Evolutionary conservation across 2,113 vertebrate genomes (phyloP).

Genomic region (Hemiscyllium ocellatum): DNA sequence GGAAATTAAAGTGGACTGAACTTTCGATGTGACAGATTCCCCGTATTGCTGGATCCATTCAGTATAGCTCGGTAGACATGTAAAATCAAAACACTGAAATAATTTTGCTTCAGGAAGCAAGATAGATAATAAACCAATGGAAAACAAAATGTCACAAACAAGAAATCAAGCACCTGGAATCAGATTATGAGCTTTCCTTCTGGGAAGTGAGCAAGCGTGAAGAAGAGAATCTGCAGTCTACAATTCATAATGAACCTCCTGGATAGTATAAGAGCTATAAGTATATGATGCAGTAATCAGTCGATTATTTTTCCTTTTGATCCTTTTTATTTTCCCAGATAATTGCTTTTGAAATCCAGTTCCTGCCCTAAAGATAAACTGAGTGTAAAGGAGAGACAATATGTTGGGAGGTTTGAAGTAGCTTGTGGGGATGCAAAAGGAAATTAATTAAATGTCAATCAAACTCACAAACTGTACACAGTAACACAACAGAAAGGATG

Average conservation of each 20-base stretch:
- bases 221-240: not conserved
- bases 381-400: not conserved
- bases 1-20: not conserved
- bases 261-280: not conserved
- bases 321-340: not conserved
- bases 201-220: not conserved
- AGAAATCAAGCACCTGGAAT: not conserved
- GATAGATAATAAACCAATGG: not conserved
- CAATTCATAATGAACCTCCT: not conserved
- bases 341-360: not conserved
- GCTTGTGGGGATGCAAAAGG: not conserved
- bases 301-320: not conserved
- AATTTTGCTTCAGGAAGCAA: constrained; percentile 11
- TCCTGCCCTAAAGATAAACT: not conserved
- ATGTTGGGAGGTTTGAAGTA: not conserved
- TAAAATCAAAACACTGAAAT: not conserved
- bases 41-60: not conserved
- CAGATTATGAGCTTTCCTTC: not conserved
- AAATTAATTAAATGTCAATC: constrained; percentile 19
- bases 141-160: not conserved
- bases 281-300: not conserved
- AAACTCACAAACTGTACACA: not conserved
- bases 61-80: not conserved
- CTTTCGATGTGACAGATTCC: not conserved
- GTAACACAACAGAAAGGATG: not conserved